Conservation (phyloP, 2,797 vertebrate genomes). For the Mus caroli region DNA sequence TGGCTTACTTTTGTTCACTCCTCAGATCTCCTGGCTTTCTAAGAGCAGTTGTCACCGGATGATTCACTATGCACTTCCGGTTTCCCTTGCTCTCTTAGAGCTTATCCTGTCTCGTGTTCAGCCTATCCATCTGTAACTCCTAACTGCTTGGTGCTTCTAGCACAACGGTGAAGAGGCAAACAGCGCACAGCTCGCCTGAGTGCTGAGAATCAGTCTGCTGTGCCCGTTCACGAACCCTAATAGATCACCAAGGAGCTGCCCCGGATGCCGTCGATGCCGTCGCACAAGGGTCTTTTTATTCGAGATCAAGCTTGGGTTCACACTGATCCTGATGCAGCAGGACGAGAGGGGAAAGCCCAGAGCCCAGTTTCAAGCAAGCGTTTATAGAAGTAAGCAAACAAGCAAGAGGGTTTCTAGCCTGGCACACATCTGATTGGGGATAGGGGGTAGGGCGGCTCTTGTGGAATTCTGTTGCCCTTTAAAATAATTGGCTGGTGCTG, state of each 20-base stretch:
- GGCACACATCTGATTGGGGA: background rate
- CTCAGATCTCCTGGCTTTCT: background rate
- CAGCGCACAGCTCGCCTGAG: background rate
- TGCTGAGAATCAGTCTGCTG: background rate
- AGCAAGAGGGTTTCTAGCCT: background rate
- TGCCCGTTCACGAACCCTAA: background rate
- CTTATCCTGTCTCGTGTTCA: background rate
- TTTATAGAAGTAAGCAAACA: background rate
- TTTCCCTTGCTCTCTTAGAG: background rate
- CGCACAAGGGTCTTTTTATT: background rate
- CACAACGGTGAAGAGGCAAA: background rate
- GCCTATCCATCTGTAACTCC: background rate
- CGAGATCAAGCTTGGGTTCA: background rate
- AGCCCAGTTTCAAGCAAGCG: background rate
- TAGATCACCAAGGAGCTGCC: background rate
- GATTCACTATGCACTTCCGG: background rate
- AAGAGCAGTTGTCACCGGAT: background rate
- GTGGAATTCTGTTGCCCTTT: background rate
- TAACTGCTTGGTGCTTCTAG: background rate
- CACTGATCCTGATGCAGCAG: background rate
- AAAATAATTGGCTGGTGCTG: background rate
- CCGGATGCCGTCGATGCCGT: background rate
- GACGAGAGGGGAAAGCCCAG: background rate
- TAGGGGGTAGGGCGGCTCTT: background rate
- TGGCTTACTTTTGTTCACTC: background rate